Percentiles rank a stretch among this genome's conserved stretches.
These are phyloP conservation scores for Allophyes oxyacanthae DNA, from an alignment of 2,888 invertebrate genomes.

Conservation along the genomic window DNA sequence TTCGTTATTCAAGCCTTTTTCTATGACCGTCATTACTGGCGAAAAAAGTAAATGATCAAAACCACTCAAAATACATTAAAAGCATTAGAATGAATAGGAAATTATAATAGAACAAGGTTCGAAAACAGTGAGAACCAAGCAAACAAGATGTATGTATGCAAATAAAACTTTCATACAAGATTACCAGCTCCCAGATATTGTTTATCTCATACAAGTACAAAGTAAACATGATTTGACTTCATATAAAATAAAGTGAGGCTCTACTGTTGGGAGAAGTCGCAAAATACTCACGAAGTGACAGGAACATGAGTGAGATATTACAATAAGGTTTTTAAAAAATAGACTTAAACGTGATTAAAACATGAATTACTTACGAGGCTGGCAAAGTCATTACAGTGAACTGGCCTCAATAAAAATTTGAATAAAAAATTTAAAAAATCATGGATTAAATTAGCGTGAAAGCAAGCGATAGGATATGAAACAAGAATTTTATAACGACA, in stretches of 20 bases:
- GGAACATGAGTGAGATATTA: slow-evolving; percentile 2
- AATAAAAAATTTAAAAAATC: too few relatives aligned
- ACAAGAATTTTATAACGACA: too few relatives aligned
- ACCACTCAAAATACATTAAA: slow-evolving; percentile 10
- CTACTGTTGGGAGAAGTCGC: slow-evolving; percentile 45
- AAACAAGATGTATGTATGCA: slow-evolving; percentile 30
- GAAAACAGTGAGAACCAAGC: slow-evolving; percentile 8
- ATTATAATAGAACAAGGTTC: slow-evolving; percentile 25
- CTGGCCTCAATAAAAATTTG: too few relatives aligned
- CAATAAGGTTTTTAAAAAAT: too few relatives aligned
- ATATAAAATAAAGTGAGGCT: slow-evolving; percentile 62
- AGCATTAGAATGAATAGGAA: slow-evolving; percentile 5
- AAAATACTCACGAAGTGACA: not conserved
- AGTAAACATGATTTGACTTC: slow-evolving; percentile 73
- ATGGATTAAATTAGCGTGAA: too few relatives aligned
- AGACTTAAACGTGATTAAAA: too few relatives aligned
- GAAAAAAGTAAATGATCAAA: too few relatives aligned
- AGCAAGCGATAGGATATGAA: too few relatives aligned
- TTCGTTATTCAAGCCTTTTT: too few relatives aligned
- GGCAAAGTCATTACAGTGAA: too few relatives aligned
- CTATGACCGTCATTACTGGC: too few relatives aligned
- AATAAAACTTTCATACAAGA: slow-evolving; percentile 62
- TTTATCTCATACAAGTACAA: slow-evolving; percentile 68
- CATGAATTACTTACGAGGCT: too few relatives aligned
- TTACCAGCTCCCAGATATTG: slow-evolving; percentile 68